phyloP scores from a whole-genome alignment of 1,140 invertebrate genomes.

The Anthonomus grandis region DNA sequence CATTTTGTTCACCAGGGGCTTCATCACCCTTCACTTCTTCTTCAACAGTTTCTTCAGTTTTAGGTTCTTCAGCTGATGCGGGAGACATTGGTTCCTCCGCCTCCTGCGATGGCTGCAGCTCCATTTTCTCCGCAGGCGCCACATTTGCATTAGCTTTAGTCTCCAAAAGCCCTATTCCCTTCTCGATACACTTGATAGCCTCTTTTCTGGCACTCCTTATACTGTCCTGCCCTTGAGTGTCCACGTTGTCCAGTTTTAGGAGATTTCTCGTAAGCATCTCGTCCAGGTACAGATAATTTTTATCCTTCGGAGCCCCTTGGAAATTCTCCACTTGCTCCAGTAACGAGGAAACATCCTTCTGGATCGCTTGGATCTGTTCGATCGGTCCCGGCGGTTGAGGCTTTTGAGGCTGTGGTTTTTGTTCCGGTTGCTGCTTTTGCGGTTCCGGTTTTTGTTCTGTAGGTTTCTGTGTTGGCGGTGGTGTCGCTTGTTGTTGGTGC shows the following conservation, averaged over 20 bases:
- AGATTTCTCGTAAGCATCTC: conserved; percentile 93
- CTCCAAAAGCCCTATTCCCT: conserved; percentile 80
- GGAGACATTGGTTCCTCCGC: conserved; percentile 4
- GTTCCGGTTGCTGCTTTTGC: conserved; percentile 38
- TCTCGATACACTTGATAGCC: conserved; percentile 84
- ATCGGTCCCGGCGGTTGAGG: conserved; percentile 66
- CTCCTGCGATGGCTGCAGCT: conserved; percentile 23
- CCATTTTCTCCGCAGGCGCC: conserved; percentile 28
- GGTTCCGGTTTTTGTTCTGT: conserved; percentile 44
- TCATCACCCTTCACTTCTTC: conserved; percentile 1
- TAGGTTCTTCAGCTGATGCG: too few species aligned
- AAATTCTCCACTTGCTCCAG: conserved; percentile 76
- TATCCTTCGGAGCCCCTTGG: conserved; percentile 69
- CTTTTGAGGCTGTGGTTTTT: conserved; percentile 47
- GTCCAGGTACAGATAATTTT: conserved; percentile 84
- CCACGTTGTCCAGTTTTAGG: conserved; percentile 87
- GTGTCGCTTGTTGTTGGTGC: conserved; percentile 24
- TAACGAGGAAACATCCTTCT: conserved; percentile 75
- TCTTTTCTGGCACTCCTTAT: conserved; percentile 81
- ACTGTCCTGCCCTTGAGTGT: conserved; percentile 86
- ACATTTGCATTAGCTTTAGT: conserved; percentile 59
- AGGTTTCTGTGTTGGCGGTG: conserved; percentile 32
- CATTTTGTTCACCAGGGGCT: not conserved
- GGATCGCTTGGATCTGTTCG: conserved; percentile 73
- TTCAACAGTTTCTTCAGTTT: conserved; percentile 4